These are phyloP conservation scores for Patella depressa DNA, from an alignment of 2,888 invertebrate genomes.

Conservation along the genomic window DNA sequence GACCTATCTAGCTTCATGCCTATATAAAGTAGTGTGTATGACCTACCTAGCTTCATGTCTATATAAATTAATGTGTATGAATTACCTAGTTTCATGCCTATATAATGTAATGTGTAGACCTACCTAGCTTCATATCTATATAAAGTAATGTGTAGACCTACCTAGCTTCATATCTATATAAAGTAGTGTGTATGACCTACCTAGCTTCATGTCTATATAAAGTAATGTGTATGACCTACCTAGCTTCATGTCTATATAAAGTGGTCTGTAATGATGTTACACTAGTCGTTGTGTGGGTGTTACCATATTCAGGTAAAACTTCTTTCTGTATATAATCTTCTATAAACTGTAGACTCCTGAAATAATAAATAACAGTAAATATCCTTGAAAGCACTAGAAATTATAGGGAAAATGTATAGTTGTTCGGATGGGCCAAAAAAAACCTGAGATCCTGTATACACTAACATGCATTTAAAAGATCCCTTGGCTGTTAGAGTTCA, in stretches of 20 bases:
- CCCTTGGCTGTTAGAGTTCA: no score
- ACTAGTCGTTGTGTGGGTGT: constrained; percentile 85
- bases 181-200: constrained; percentile 85
- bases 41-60: no score
- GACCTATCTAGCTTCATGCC: constrained; percentile 76
- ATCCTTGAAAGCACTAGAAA: not conserved
- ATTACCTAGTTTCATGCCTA: no score
- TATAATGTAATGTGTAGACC: no score
- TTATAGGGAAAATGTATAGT: not conserved
- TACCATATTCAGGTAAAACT: constrained; percentile 83
- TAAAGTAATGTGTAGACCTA: constrained; percentile 30
- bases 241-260: constrained; percentile 81
- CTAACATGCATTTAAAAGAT: no score
- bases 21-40: constrained; percentile 85
- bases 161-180: constrained; percentile 81
- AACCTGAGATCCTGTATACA: no score
- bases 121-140: no score
- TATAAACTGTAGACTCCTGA: constrained; percentile 81
- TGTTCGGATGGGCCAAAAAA: no score
- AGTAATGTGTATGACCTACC: constrained; percentile 68
- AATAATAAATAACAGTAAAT: constrained; percentile 18
- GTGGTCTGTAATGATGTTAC: constrained; percentile 90
- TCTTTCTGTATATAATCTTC: constrained; percentile 86
- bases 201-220: constrained; percentile 82
- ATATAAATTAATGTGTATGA: no score